Percentiles rank a stretch among this genome's conserved stretches.
Evolutionary conservation across 2,888 invertebrate species (phyloP).

Genomic region (Trachelus troglodyta): DNA sequence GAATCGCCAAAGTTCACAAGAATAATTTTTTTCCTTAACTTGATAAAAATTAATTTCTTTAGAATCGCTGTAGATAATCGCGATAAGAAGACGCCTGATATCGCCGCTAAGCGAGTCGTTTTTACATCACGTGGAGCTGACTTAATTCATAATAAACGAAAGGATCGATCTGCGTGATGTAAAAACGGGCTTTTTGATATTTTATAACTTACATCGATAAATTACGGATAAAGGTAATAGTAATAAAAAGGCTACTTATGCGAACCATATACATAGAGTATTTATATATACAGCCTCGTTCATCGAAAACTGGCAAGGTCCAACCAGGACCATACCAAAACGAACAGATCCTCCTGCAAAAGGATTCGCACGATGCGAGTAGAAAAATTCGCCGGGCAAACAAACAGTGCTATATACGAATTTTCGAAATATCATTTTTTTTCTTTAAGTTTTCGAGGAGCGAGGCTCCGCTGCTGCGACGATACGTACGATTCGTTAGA

Average conservation of each 20-base stretch:
- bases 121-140: conserved; percentile 27
- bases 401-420: too few species aligned
- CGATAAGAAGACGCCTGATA: neutral
- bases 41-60: neutral
- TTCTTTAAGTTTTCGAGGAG: too few species aligned
- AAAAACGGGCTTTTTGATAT: conserved; percentile 20
- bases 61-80: neutral
- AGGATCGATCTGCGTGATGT: conserved; percentile 14
- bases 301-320: conserved; percentile 10
- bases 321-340: too few species aligned
- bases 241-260: conserved; percentile 45
- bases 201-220: conserved; percentile 32
- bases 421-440: too few species aligned
- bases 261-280: conserved; percentile 41
- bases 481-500: too few species aligned
- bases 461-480: too few species aligned
- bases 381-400: too few species aligned
- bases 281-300: conserved; percentile 30
- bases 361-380: too few species aligned
- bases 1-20: neutral
- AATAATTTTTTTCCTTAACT: neutral
- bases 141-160: conserved; percentile 6
- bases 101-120: conserved; percentile 7
- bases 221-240: conserved; percentile 37
- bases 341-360: too few species aligned